Conservation (phyloP, 2,888 invertebrate genomes). For the Amitus sp. region DNA sequence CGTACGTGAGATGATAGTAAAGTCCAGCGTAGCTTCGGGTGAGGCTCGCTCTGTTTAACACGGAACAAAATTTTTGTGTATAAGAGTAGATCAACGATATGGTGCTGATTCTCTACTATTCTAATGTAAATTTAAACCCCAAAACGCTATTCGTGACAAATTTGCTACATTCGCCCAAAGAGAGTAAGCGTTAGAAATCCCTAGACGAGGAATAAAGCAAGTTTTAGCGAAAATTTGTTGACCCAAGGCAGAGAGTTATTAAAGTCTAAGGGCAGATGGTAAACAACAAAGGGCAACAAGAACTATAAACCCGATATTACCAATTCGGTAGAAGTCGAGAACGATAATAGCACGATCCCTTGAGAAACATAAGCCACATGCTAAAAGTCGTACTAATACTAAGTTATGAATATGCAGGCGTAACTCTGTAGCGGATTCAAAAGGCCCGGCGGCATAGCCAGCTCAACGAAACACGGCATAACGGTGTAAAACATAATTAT, state of each 20-base stretch:
- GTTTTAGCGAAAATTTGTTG: neutral
- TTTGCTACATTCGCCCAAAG: neutral
- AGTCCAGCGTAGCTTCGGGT: no score
- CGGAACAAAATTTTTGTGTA: conserved; percentile 22
- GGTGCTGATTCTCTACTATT: neutral
- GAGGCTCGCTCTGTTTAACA: conserved; percentile 40
- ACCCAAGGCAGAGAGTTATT: neutral
- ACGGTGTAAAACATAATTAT: conserved; percentile 63
- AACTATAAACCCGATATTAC: conserved; percentile 7
- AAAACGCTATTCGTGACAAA: conserved; percentile 36
- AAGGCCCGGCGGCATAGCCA: conserved; percentile 45
- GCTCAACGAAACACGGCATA: conserved; percentile 61
- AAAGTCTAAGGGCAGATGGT: neutral
- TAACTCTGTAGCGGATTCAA: conserved; percentile 50
- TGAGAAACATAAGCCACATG: conserved; percentile 34
- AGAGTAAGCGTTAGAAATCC: neutral
- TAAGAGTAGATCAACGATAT: neutral
- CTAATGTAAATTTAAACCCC: conserved; percentile 34
- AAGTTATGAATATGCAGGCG: conserved; percentile 60
- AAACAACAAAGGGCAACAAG: neutral
- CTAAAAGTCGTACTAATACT: conserved; percentile 53
- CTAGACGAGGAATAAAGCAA: neutral
- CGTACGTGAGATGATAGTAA: conserved; percentile 37
- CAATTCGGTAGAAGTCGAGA: conserved; percentile 17
- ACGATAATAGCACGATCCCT: conserved; percentile 26